phyloP scores from a whole-genome alignment of 2,888 invertebrate genomes.

The Itoplectis maculator region DNA sequence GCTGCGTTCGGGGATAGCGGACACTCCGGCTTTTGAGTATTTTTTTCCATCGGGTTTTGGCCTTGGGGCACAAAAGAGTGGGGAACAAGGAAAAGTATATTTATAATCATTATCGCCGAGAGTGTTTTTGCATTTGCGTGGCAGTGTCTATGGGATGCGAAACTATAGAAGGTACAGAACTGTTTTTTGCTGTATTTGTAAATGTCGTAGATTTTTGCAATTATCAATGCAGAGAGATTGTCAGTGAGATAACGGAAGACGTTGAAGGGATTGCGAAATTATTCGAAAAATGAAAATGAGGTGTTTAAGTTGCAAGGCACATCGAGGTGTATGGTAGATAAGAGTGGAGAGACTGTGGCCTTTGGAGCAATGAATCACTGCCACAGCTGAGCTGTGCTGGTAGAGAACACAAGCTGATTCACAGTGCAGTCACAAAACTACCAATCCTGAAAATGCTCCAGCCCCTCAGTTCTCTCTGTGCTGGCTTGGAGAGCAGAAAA shows the following conservation, averaged over 20 bases:
- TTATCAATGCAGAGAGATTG: background rate
- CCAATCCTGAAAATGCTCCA: constrained; percentile 10
- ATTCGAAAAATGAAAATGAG: background rate
- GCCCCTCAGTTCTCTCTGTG: constrained; percentile 41
- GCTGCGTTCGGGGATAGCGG: background rate
- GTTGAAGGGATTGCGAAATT: too few species aligned
- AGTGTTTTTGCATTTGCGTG: constrained; percentile 3
- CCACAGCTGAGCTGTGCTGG: background rate
- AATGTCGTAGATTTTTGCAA: background rate
- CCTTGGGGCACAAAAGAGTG: background rate
- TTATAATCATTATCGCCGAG: background rate
- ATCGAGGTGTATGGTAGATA: constrained; percentile 1
- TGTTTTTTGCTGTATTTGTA: too few species aligned
- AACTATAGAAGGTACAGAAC: constrained; percentile 18
- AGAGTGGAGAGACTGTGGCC: constrained; percentile 31
- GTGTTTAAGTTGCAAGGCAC: background rate
- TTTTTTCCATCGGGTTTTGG: background rate
- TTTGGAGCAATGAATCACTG: constrained; percentile 54
- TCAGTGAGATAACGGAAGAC: background rate
- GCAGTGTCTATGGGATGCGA: constrained; percentile 25
- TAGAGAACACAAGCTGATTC: constrained; percentile 8
- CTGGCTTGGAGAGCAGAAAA: background rate
- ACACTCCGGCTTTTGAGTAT: background rate
- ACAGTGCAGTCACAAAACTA: background rate
- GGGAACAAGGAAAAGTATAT: background rate